Evolutionary conservation across 2,888 invertebrate species (phyloP), one percentile per base, ranked within the genome.

Genomic region (Synanthedon tipuliformis): DNA sequence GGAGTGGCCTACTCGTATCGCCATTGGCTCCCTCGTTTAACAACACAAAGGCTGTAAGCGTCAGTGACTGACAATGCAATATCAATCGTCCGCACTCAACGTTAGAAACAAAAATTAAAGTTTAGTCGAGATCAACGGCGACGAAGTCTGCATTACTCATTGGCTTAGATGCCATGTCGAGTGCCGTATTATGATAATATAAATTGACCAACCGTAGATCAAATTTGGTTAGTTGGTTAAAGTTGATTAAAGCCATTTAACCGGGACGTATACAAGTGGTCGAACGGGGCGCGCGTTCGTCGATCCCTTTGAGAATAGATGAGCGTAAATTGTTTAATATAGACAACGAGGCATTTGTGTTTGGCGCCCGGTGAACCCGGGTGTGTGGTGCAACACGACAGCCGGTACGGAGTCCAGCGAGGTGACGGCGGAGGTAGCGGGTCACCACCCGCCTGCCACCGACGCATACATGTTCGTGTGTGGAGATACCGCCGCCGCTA

Each of bases 221-320:
- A 82, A 86, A 85, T 83, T 86, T 79, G 80, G 85, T 88, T 88
- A 88, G 88, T 88, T 88, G 84, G 87, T 86, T 87, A 87, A 86
- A 84, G 87, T 81, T 88, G 87, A 88, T 88, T 88, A 88, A 86
- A 88, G 88, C 78, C 88, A 88, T 88, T 88, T 87, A 88, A 86
- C 82, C 83, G 78, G 82, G 76, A 80, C 83, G 81, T 76, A 75
- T 78, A 77, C 81, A 75, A 75, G 78, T 81, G 78, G 76, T 77
- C 85, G 83, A 75, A 82, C 85, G 85, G 81, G 74, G 81, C 81
- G 77, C 76, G 76, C 78, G 78, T 75, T 74, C 76, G 75, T 77
- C 84, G 81, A 84, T 82, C 84, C 77, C 81, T 75, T 72, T 73
- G 73, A 64, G 68, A 61, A 72, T 84, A 76, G 80, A 87, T 83